These are phyloP conservation scores for Pseudochromis fuscus DNA, from an alignment of 2,797 vertebrate genomes.

Conservation along the genomic window DNA sequence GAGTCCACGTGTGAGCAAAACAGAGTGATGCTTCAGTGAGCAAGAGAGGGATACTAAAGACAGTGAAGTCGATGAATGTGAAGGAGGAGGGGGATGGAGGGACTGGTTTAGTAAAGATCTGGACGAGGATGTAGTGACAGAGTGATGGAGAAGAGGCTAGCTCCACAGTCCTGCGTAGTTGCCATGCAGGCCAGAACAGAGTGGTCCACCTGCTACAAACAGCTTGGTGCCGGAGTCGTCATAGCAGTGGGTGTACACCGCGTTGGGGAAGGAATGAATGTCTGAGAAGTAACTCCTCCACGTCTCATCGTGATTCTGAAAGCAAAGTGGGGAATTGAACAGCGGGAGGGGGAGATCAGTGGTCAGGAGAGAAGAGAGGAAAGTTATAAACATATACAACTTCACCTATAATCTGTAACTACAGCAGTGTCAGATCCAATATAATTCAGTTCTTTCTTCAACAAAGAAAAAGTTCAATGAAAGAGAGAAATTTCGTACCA, in stretches of 20 bases:
- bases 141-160: conserved; percentile 80
- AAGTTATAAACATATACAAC: neutral
- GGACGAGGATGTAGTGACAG: conserved; percentile 45
- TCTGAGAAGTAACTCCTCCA: conserved; percentile 99
- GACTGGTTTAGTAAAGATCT: conserved; percentile 45
- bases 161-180: conserved; percentile 99
- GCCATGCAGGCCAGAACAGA: conserved; percentile 97
- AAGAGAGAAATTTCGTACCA: conserved; percentile 79
- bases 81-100: conserved; percentile 44
- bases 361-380: conserved; percentile 5
- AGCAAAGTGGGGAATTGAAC: neutral
- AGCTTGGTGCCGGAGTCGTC: conserved; percentile 98
- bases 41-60: conserved; percentile 37
- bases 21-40: conserved; percentile 34
- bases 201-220: conserved; percentile 97
- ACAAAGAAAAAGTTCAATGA: neutral
- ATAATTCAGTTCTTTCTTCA: neutral
- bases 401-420: neutral
- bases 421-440: neutral
- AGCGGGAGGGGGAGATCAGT: neutral
- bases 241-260: conserved; percentile 99
- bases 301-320: conserved; percentile 96
- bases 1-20: conserved; percentile 73
- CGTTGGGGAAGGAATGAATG: conserved; percentile 96
- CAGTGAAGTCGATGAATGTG: conserved; percentile 21